Percentiles rank a stretch among this genome's conserved stretches.
Evolutionary conservation across 2,888 invertebrate genomes (phyloP).

Genomic region (Eupithecia subumbrata): DNA sequence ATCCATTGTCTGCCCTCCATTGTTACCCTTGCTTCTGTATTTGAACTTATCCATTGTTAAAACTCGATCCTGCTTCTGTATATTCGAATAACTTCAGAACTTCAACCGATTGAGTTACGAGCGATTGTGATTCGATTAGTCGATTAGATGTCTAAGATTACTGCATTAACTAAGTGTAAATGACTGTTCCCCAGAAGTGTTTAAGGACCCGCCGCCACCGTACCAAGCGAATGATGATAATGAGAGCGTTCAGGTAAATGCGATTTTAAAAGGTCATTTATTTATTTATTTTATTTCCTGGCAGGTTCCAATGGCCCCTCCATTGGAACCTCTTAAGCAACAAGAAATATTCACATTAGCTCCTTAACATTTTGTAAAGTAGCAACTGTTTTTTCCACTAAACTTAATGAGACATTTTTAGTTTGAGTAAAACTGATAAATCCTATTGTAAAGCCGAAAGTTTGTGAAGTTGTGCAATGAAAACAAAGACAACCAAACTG

Average conservation of each 20-base stretch:
- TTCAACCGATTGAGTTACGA: constrained; percentile 49
- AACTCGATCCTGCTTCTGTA: constrained; percentile 33
- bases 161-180: neutral
- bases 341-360: neutral
- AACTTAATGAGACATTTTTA: neutral
- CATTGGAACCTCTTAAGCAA: neutral
- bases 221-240: constrained; percentile 66
- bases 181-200: constrained; percentile 60
- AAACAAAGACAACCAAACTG: neutral
- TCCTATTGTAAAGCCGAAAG: too few relatives aligned
- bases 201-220: constrained; percentile 75
- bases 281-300: constrained; percentile 4
- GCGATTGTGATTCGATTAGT: constrained; percentile 51
- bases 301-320: neutral
- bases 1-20: constrained; percentile 44
- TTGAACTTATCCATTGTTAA: constrained; percentile 53
- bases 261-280: constrained; percentile 37
- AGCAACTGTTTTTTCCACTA: neutral
- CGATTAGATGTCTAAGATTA: constrained; percentile 14
- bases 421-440: neutral
- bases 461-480: too few relatives aligned
- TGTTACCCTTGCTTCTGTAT: constrained; percentile 53
- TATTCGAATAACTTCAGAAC: neutral
- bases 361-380: neutral
- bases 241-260: constrained; percentile 56